phyloP scores from a whole-genome alignment of 2,888 invertebrate species.

The Tethea ocularis region DNA sequence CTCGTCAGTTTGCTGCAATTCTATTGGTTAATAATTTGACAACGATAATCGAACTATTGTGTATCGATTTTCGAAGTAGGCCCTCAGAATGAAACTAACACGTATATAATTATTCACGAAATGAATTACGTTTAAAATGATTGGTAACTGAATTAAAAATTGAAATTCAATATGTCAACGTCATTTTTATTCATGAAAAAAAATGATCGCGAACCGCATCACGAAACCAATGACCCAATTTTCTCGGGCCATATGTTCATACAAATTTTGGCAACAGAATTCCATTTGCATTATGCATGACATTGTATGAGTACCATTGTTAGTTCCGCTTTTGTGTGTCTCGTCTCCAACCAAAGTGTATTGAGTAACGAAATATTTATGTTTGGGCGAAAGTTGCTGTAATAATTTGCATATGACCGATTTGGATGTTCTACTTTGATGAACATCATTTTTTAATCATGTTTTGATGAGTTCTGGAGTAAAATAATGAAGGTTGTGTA shows the following conservation, averaged over 20 bases:
- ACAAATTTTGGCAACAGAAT: slow-evolving; percentile 32
- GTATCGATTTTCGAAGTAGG: too few species aligned
- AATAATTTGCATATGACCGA: slow-evolving; percentile 11
- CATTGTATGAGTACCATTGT: slow-evolving; percentile 13
- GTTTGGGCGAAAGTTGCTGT: slow-evolving; percentile 10
- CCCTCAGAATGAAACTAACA: too few species aligned
- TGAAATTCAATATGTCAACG: background rate
- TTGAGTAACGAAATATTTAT: slow-evolving; percentile 14
- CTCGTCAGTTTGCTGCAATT: too few species aligned
- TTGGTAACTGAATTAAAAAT: too few species aligned
- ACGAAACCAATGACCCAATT: slow-evolving; percentile 27
- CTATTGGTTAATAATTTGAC: too few species aligned
- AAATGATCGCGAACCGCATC: slow-evolving; percentile 5
- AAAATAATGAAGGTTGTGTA: too few species aligned
- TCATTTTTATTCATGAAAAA: slow-evolving; percentile 3
- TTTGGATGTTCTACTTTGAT: slow-evolving; percentile 6
- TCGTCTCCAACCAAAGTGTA: slow-evolving; percentile 11
- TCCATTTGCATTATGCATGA: slow-evolving; percentile 41
- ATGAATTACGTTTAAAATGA: too few species aligned
- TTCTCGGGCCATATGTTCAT: slow-evolving; percentile 23
- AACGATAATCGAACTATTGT: too few species aligned
- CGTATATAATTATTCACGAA: too few species aligned
- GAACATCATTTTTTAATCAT: background rate
- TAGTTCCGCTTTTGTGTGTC: background rate
- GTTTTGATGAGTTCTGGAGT: background rate